Percentiles rank a stretch among this genome's conserved stretches.
Evolutionary conservation across 2,113 vertebrate species (phyloP).

Genomic region (Chamaea fasciata): DNA sequence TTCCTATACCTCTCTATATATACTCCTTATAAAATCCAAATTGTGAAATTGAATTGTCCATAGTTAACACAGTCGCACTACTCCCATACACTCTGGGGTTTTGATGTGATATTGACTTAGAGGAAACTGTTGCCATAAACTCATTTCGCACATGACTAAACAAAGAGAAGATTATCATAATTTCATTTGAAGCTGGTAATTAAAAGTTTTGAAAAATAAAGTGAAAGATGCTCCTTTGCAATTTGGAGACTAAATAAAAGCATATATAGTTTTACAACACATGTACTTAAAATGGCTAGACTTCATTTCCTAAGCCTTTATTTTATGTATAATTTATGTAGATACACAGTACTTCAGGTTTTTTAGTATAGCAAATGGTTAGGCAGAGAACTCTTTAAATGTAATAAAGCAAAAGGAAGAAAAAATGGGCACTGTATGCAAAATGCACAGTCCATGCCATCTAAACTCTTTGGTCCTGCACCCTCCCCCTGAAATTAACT

Average conservation of each 20-base stretch:
- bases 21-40: not conserved
- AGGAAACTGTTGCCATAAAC: slow-evolving; percentile 8
- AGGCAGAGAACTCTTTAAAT: not conserved
- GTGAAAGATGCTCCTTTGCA: not conserved
- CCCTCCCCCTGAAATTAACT: not conserved
- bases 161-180: slow-evolving; percentile 26
- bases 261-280: not conserved
- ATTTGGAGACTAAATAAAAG: not conserved
- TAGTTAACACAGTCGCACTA: not conserved
- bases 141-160: slow-evolving; percentile 34
- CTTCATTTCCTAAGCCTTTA: not conserved
- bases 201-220: slow-evolving; percentile 39
- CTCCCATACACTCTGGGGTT: not conserved
- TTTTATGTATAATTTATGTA: slow-evolving; percentile 16
- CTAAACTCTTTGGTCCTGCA: not conserved
- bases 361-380: not conserved
- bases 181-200: slow-evolving; percentile 47
- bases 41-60: not conserved
- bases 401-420: not conserved
- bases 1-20: not conserved
- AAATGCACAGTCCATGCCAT: not conserved
- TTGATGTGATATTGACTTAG: slow-evolving; percentile 31
- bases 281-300: not conserved
- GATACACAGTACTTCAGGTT: not conserved
- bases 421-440: not conserved